Evolutionary conservation across 1,140 invertebrate species (phyloP).

Genomic region (Drosophila baimaii): DNA sequence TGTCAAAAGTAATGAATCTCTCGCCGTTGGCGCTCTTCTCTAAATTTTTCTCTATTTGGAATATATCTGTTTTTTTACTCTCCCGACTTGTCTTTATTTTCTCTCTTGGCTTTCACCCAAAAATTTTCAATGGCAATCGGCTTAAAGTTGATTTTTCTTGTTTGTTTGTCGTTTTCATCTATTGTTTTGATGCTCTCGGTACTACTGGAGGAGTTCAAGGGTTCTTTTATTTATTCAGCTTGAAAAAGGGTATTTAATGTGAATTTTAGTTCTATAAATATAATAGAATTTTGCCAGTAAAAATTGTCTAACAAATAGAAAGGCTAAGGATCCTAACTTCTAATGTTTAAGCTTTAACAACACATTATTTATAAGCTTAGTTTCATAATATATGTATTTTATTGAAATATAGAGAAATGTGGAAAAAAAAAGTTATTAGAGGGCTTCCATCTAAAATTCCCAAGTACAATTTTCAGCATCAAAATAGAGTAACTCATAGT

Average conservation of each 20-base stretch:
- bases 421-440: background rate
- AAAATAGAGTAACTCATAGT: conserved; percentile 11
- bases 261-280: background rate
- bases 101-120: conserved; percentile 32
- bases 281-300: background rate
- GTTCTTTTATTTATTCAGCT: conserved; percentile 23
- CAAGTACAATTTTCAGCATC: background rate
- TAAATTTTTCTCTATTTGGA: background rate
- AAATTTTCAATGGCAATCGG: conserved; percentile 29
- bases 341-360: background rate
- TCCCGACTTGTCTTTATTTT: background rate
- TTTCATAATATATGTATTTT: background rate
- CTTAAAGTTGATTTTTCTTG: conserved; percentile 12
- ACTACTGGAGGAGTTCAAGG: conserved; percentile 16
- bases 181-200: conserved; percentile 13
- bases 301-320: background rate
- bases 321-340: too few species aligned
- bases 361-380: too few species aligned
- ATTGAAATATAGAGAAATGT: too few species aligned
- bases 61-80: background rate
- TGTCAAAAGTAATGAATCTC: conserved; percentile 10
- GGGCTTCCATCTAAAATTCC: background rate
- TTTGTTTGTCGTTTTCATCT: conserved; percentile 12
- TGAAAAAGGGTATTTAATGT: conserved; percentile 1
- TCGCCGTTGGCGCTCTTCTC: background rate